Percentiles rank a stretch among this genome's conserved stretches.
Evolutionary conservation across 92 coral and sea anemone species (phyloP).

Genomic region (Porites evermanni): DNA sequence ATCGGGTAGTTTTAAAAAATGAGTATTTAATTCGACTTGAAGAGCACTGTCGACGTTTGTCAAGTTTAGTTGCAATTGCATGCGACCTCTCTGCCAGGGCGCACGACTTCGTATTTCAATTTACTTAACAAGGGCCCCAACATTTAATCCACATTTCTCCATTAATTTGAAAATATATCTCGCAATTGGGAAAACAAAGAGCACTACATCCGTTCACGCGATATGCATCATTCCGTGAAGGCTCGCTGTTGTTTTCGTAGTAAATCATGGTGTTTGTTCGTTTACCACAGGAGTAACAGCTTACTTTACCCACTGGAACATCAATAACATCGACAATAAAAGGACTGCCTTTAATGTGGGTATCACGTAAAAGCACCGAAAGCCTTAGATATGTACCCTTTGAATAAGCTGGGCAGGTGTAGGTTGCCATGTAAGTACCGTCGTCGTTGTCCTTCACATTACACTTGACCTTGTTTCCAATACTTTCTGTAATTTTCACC

Average conservation of each 20-base stretch:
- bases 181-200: neutral
- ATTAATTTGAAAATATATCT: too few relatives aligned
- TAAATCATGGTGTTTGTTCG: neutral
- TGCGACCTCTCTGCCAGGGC: neutral
- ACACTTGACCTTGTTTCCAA: too few relatives aligned
- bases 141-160: neutral
- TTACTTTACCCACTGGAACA: neutral
- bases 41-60: too few relatives aligned
- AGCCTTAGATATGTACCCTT: neutral
- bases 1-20: too few relatives aligned
- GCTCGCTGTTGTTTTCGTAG: neutral
- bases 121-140: neutral
- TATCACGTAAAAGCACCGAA: neutral
- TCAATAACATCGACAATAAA: neutral
- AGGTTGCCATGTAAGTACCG: neutral
- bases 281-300: neutral
- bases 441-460: neutral
- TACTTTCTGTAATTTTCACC: neutral
- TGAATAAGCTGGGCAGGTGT: neutral
- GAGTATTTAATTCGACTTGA: too few relatives aligned
- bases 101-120: neutral
- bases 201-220: neutral
- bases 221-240: neutral
- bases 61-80: too few relatives aligned
- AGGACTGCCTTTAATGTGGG: slow-evolving; percentile 5